A percentile compares a stretch with the other conserved stretches of the same genome.
Conservation (phyloP, 2,797 vertebrate genomes). For the Todus mexicanus region DNA sequence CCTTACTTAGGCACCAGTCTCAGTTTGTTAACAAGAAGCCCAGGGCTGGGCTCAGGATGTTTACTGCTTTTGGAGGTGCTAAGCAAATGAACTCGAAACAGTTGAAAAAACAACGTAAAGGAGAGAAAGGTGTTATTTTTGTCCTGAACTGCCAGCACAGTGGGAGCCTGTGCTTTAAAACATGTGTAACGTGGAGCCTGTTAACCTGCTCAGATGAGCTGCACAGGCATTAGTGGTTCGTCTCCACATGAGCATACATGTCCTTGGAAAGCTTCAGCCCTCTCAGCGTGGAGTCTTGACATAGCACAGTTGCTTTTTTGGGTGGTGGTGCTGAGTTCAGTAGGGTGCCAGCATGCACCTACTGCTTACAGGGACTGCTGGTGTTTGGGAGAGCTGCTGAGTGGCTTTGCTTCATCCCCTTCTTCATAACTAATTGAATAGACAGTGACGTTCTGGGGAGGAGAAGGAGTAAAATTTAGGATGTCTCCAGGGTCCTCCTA, state of each 20-base stretch:
- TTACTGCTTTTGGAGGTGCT: neutral
- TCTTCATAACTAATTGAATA: no score
- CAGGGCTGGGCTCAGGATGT: neutral
- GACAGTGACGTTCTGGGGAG: neutral
- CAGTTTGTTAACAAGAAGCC: neutral
- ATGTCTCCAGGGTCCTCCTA: neutral
- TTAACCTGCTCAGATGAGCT: neutral
- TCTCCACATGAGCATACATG: rapidly evolving
- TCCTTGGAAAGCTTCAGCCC: neutral
- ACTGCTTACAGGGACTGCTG: neutral
- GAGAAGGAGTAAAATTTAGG: neutral
- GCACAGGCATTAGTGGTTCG: neutral
- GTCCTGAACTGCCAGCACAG: neutral
- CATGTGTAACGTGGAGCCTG: neutral
- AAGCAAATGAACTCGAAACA: neutral
- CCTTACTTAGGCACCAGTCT: neutral
- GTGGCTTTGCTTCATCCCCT: neutral
- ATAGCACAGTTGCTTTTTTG: neutral
- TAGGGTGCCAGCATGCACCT: neutral
- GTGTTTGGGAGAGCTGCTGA: neutral
- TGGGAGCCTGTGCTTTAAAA: neutral
- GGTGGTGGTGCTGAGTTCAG: neutral
- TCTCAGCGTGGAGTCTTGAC: rapidly evolving
- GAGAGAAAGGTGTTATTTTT: neutral
- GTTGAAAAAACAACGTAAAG: neutral